phyloP scores from a whole-genome alignment of 1,140 invertebrate genomes.

The Drosophila persimilis region DNA sequence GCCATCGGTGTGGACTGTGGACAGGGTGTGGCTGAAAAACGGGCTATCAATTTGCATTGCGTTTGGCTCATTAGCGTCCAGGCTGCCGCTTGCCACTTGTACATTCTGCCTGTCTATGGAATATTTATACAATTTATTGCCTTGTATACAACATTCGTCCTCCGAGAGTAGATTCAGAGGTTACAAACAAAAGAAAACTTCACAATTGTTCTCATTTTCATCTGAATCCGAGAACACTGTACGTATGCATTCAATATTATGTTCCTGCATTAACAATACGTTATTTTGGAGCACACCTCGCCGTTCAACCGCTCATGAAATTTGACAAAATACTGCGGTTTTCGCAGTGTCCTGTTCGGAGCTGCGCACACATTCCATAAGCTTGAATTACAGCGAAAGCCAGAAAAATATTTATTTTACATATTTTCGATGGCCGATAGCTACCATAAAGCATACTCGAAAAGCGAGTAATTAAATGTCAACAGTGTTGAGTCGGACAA shows the following conservation, averaged over 20 bases:
- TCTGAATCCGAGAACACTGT: no score
- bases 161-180: slow-evolving; percentile 26
- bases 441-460: slow-evolving; percentile 19
- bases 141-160: slow-evolving; percentile 4
- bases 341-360: slow-evolving; percentile 10
- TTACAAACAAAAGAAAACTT: no score
- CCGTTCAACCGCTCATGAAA: not conserved
- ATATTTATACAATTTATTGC: slow-evolving; percentile 63
- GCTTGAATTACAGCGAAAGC: slow-evolving; percentile 62
- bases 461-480: slow-evolving; percentile 64
- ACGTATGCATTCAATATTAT: no score
- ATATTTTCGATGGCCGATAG: slow-evolving; percentile 49
- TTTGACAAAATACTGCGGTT: slow-evolving; percentile 72
- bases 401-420: slow-evolving; percentile 66
- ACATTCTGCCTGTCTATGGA: slow-evolving; percentile 42
- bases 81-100: slow-evolving; percentile 59
- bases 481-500: slow-evolving; percentile 62
- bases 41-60: slow-evolving; percentile 77
- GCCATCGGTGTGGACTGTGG: no score
- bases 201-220: no score
- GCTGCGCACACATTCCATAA: slow-evolving; percentile 43
- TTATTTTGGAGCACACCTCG: slow-evolving; percentile 15
- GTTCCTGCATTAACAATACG: not conserved
- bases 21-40: slow-evolving; percentile 27
- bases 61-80: slow-evolving; percentile 70